Conservation (phyloP, 2,797 vertebrate species). For the Sarcophilus harrisii region DNA sequence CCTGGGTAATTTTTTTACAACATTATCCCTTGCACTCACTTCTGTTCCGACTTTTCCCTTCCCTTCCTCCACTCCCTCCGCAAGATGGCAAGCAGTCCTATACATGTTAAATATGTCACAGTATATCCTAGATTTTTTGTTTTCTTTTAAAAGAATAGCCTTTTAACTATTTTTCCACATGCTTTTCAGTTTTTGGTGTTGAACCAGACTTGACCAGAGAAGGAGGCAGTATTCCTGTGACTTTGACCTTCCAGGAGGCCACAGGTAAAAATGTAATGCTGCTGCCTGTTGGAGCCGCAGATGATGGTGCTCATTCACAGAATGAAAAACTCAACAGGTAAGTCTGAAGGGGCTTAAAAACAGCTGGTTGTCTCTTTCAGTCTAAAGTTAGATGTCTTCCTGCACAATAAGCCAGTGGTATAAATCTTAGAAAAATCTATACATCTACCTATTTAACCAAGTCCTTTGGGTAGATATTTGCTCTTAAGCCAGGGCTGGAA, state of each 20-base stretch:
- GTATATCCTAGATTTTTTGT: no score
- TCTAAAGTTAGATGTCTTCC: background rate
- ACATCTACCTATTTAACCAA: background rate
- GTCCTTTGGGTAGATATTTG: background rate
- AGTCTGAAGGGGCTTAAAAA: background rate
- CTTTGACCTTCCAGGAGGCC: conserved; percentile 97
- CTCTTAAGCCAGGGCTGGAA: background rate
- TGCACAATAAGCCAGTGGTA: no score
- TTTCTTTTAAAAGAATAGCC: background rate
- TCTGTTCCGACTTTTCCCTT: no score
- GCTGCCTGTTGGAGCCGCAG: conserved; percentile 94
- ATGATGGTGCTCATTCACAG: conserved; percentile 98
- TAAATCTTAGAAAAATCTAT: background rate
- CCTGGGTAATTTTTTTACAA: no score
- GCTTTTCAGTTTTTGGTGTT: conserved; percentile 92
- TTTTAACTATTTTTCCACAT: background rate
- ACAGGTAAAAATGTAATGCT: conserved; percentile 98
- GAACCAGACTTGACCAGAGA: conserved; percentile 98
- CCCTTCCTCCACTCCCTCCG: no score
- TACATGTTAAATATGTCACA: no score
- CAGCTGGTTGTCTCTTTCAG: background rate
- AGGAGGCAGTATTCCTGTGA: conserved; percentile 97
- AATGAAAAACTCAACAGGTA: conserved; percentile 98
- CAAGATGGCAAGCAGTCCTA: no score
- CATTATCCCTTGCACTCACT: no score